A percentile compares a stretch with the other conserved stretches of the same genome.
phyloP scores from a whole-genome alignment of 2,888 invertebrate genomes.

The Deilephila porcellus region DNA sequence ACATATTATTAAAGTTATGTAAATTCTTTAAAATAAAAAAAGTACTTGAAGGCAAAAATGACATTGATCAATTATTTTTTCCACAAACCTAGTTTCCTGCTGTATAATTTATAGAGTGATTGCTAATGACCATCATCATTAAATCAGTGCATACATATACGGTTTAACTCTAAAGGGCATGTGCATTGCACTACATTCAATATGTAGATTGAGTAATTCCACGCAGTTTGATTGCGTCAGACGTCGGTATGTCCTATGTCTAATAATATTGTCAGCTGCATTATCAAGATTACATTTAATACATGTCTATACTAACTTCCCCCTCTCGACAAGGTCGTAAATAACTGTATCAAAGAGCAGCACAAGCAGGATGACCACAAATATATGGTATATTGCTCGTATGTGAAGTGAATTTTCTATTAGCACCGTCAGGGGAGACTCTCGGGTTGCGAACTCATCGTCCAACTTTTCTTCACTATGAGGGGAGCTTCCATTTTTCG shows the following conservation, averaged over 20 bases:
- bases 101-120: no score
- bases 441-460: conserved; percentile 86
- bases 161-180: no score
- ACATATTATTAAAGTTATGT: no score
- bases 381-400: conserved; percentile 93
- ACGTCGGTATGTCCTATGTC: conserved; percentile 22
- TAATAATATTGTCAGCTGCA: no score
- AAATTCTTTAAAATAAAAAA: no score
- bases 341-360: conserved; percentile 89
- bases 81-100: no score
- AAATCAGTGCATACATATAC: no score
- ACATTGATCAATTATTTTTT: no score
- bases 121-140: no score
- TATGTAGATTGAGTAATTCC: conserved; percentile 3
- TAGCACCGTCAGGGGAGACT: conserved; percentile 92
- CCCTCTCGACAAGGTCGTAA: conserved; percentile 89
- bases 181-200: neutral
- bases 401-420: conserved; percentile 90
- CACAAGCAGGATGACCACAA: conserved; percentile 90
- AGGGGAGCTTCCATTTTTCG: conserved; percentile 54
- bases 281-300: no score
- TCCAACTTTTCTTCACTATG: conserved; percentile 47
- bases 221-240: neutral
- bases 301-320: conserved; percentile 86
- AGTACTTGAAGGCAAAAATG: no score